These are phyloP conservation scores for Daubentonia madagascariensis DNA, from an alignment of 2,113 vertebrate genomes.

Conservation along the genomic window DNA sequence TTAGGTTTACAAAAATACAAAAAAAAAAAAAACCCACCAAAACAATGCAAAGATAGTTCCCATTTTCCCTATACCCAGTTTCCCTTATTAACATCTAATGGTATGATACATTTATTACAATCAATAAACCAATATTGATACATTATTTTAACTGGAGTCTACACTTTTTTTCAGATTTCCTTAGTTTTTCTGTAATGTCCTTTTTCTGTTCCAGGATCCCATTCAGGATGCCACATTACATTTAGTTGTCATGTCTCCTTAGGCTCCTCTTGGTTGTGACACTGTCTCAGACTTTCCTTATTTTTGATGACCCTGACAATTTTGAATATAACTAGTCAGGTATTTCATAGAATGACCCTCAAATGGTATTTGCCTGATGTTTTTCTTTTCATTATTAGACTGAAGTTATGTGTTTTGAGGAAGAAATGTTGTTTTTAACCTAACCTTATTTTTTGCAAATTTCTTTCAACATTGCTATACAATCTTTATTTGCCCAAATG, in stretches of 20 bases:
- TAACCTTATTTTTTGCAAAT: background rate
- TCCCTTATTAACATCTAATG: background rate
- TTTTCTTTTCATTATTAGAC: background rate
- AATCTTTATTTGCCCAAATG: background rate
- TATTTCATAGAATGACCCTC: background rate
- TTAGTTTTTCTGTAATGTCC: background rate
- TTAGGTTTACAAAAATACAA: background rate
- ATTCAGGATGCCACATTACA: background rate
- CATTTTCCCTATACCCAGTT: background rate
- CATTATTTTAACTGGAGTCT: background rate
- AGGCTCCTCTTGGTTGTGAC: background rate
- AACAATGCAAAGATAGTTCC: background rate
- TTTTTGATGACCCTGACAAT: background rate
- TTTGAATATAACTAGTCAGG: background rate
- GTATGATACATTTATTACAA: background rate
- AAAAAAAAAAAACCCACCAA: background rate
- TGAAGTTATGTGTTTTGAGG: background rate
- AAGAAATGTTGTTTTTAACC: background rate
- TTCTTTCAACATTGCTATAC: background rate
- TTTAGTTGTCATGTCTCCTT: background rate
- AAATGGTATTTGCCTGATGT: background rate
- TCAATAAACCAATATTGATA: background rate
- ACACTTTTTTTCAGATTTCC: background rate
- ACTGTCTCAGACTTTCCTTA: background rate
- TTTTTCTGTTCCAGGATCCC: background rate